Percentiles rank a stretch among this genome's conserved stretches.
Conservation (phyloP, 2,113 vertebrate genomes). For the Riparia riparia region DNA sequence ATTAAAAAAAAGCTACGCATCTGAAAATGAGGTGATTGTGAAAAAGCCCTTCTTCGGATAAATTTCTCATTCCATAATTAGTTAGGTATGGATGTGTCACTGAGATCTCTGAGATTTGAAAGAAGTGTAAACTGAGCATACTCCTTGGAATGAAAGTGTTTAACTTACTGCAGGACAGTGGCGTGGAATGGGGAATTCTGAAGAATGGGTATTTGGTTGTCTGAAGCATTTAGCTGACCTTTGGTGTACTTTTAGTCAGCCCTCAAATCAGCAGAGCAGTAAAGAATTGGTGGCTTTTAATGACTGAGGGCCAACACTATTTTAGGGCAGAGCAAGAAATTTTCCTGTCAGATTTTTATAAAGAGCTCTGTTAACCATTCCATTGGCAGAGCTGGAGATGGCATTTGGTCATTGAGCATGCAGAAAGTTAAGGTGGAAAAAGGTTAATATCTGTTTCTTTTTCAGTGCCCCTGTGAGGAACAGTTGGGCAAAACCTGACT, state of each 20-base stretch:
- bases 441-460: neutral
- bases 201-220: neutral
- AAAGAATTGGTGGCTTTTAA: neutral
- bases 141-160: neutral
- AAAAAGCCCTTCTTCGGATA: neutral
- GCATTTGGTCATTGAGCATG: neutral
- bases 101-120: neutral
- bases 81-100: fast-evolving
- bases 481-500: neutral
- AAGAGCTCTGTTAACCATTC: neutral
- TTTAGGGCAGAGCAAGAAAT: neutral
- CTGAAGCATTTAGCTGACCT: neutral
- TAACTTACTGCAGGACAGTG: neutral
- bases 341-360: neutral
- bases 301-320: neutral
- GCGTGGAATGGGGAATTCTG: neutral
- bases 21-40: neutral
- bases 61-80: neutral
- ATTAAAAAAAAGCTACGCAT: neutral
- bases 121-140: neutral
- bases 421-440: neutral
- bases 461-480: neutral
- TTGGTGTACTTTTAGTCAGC: neutral
- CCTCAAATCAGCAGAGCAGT: neutral
- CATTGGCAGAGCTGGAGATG: neutral